Conservation (phyloP, 1,140 invertebrate genomes). For the Aphidius ervi region DNA sequence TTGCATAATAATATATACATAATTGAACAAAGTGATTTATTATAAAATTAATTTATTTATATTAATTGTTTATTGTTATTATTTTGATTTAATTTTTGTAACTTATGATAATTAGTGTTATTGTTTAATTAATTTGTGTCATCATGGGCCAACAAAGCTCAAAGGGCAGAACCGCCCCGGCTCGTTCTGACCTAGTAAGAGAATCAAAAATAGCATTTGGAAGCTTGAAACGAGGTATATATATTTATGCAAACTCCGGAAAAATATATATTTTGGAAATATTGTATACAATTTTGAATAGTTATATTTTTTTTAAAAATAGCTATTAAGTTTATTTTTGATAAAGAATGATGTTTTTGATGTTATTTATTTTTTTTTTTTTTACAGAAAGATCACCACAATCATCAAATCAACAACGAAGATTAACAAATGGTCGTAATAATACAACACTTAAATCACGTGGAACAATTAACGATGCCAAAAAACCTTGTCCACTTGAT, state of each 20-base stretch:
- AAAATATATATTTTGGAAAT: neutral
- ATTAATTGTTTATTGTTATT: neutral
- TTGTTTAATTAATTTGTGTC: slow-evolving; percentile 6
- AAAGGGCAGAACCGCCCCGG: slow-evolving; percentile 36
- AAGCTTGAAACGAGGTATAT: slow-evolving; percentile 48
- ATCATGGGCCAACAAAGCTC: slow-evolving; percentile 44
- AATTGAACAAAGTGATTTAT: neutral
- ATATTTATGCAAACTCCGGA: slow-evolving; percentile 17
- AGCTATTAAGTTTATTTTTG: no score
- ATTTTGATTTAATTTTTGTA: neutral
- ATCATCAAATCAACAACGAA: slow-evolving; percentile 37
- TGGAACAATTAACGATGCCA: slow-evolving; percentile 41
- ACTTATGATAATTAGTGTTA: neutral
- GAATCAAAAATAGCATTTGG: slow-evolving; percentile 46
- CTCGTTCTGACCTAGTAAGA: slow-evolving; percentile 42
- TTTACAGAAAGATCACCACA: slow-evolving; percentile 44
- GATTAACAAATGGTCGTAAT: slow-evolving; percentile 37
- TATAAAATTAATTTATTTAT: neutral
- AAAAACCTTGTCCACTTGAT: slow-evolving; percentile 42
- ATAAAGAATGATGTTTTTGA: no score
- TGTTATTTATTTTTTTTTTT: neutral
- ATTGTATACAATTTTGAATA: neutral
- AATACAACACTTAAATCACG: slow-evolving; percentile 26
- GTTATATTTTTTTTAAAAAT: neutral
- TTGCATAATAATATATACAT: neutral